Evolutionary conservation across 2,113 vertebrate species (phyloP), one percentile per base, ranked within the genome.

Genomic region (Microtus pennsylvanicus): DNA sequence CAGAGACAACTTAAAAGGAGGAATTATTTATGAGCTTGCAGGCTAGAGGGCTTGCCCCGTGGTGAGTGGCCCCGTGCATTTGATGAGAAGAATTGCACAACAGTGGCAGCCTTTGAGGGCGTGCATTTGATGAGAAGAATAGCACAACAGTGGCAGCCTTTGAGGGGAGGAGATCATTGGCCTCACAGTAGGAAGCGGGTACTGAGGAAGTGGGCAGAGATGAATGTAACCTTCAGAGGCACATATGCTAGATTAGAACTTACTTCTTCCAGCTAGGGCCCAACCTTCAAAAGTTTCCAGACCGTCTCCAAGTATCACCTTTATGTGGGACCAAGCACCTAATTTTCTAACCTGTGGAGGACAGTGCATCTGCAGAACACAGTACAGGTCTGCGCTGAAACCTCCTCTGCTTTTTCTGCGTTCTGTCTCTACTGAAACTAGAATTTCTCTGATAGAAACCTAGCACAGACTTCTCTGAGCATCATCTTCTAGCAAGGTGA

Each of bases 361-460:
- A 75, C 4, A 74, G 35, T 89, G 13, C 69, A 89, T 42, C 74
- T 35, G 19, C 24, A 88, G 38, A 72, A 16, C 35, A 42, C 5
- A 16, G 5, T 22, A 38, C 7, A 21, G 33, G 33, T 50, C 14
- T 70, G 72, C 50, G 45, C 63, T 61, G 26, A 78, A 17, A 5
- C n/a, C 82, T 11, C 75, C 38, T 89, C 76, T 78, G 47, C 58
- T 93, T 19, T 50, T 88, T 87, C 67, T 81, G 42, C 3, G n/a
- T 83, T 91, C 52, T 42, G 70, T 87, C 9, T 85, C 92, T 80
- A 90, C 69, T 65, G 45, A 61, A 58, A 45, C 12, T 65, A 1
- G 24, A 78, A 78, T 69, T 92, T 95, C 42, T 96, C 65, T 55
- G 21, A 61, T 28, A 9, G 3, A 52, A 93, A 93, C 50, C 72